These are phyloP conservation scores for Andrena trimmerana DNA, from an alignment of 2,888 invertebrate genomes.

Conservation along the genomic window DNA sequence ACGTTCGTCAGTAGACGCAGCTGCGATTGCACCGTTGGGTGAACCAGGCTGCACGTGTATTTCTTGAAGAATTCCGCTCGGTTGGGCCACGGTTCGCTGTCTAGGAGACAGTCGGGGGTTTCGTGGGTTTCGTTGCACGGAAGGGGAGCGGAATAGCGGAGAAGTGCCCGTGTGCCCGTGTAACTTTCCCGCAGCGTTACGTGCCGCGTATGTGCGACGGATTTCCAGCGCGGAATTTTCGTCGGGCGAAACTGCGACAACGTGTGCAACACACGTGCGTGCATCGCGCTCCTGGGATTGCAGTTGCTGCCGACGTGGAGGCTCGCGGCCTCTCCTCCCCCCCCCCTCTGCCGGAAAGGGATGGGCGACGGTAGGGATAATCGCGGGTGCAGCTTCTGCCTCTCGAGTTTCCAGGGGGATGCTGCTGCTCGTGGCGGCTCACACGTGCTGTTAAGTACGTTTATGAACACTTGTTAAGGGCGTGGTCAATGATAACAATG, in stretches of 20 bases:
- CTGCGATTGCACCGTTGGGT: constrained; percentile 41
- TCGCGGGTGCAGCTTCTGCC: constrained; percentile 14
- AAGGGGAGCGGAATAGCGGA: constrained; percentile 26
- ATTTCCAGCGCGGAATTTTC: constrained; percentile 70
- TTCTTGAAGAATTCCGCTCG: constrained; percentile 46
- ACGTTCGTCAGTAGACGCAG: constrained; percentile 20
- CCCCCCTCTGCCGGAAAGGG: neutral
- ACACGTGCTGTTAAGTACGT: constrained; percentile 63
- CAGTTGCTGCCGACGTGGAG: constrained; percentile 32
- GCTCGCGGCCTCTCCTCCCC: neutral
- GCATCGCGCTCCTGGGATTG: constrained; percentile 44
- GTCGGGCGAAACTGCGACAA: constrained; percentile 58
- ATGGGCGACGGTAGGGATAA: constrained; percentile 22
- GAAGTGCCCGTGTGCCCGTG: constrained; percentile 67
- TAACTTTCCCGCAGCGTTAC: constrained; percentile 79
- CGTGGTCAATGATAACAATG: constrained; percentile 59
- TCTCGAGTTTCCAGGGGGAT: constrained; percentile 35
- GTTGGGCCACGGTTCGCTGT: constrained; percentile 15
- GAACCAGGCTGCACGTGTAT: neutral
- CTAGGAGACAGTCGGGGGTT: neutral
- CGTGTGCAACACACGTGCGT: constrained; percentile 54
- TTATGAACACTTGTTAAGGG: constrained; percentile 59
- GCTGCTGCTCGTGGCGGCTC: constrained; percentile 49
- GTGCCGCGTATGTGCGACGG: constrained; percentile 74
- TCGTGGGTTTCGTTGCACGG: constrained; percentile 18